Evolutionary conservation across 2,113 vertebrate species (phyloP).

Genomic region (Pygoscelis antarcticus): DNA sequence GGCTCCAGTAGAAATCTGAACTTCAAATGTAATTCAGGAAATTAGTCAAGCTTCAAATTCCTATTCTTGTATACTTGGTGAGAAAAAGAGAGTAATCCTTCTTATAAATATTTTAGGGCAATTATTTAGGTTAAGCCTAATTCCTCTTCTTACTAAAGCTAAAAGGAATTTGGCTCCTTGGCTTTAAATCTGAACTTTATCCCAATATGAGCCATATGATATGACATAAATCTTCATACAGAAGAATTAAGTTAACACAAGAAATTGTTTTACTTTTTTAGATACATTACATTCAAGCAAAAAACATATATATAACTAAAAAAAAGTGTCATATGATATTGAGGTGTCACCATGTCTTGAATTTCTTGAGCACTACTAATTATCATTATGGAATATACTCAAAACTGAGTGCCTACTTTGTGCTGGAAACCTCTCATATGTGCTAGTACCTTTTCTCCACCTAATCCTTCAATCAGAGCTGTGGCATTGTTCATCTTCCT

Average conservation of each 20-base stretch:
- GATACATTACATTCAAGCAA: background rate
- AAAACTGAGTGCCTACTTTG: background rate
- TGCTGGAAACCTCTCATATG: background rate
- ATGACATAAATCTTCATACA: background rate
- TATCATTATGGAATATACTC: background rate
- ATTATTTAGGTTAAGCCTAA: conserved; percentile 57
- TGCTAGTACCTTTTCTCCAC: conserved; percentile 81
- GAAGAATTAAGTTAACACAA: background rate
- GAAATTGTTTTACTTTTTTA: background rate
- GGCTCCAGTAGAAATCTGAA: background rate
- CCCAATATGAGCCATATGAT: background rate
- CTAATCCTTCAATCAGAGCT: conserved; percentile 81
- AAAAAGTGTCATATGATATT: background rate
- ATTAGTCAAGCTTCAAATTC: conserved; percentile 34
- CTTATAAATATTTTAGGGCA: conserved; percentile 48
- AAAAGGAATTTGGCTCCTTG: conserved; percentile 3
- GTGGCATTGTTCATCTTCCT: conserved; percentile 83
- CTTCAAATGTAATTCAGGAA: conserved; percentile 34
- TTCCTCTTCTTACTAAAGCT: conserved; percentile 11
- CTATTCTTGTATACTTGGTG: background rate
- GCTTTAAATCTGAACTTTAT: conserved; percentile 29
- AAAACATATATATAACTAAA: background rate
- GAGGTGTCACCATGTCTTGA: background rate
- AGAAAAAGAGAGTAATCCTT: conserved; percentile 32
- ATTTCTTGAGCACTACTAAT: background rate